Percentiles rank a stretch among this genome's conserved stretches.
These are phyloP conservation scores for Colaptes auratus DNA, from an alignment of 2,113 vertebrate genomes.

Conservation along the genomic window DNA sequence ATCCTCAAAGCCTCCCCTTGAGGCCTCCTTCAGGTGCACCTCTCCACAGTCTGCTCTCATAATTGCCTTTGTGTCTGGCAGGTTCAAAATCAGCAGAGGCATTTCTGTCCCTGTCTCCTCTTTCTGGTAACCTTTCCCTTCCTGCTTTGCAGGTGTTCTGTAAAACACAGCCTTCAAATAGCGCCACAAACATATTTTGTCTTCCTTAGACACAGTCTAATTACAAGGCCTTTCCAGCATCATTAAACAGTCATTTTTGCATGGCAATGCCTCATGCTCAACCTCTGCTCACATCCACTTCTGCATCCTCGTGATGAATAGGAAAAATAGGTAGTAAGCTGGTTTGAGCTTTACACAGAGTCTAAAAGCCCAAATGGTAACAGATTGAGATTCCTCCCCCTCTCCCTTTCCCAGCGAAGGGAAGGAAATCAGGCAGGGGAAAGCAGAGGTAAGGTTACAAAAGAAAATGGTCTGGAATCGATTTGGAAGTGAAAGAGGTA, in stretches of 20 bases:
- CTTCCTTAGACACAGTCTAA: background rate
- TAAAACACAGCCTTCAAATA: slow-evolving; percentile 4
- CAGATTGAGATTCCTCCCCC: too few species aligned
- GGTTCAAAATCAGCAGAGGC: slow-evolving; percentile 4
- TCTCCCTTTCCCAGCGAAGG: too few species aligned
- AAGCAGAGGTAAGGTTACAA: too few species aligned
- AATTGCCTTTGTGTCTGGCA: slow-evolving; percentile 49
- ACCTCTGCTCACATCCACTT: background rate
- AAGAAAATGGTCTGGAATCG: too few species aligned
- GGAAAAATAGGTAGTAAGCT: background rate
- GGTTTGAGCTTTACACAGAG: too few species aligned
- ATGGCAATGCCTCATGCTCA: background rate
- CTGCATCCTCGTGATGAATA: background rate
- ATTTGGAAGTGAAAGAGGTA: too few species aligned
- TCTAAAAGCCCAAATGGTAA: too few species aligned
- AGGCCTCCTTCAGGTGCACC: background rate
- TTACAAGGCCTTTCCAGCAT: background rate
- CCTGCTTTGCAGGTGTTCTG: background rate
- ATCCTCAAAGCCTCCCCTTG: slow-evolving; percentile 1
- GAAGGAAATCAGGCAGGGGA: too few species aligned
- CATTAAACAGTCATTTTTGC: background rate
- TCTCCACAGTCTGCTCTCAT: slow-evolving; percentile 25
- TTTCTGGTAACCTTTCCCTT: background rate
- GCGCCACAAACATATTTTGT: background rate
- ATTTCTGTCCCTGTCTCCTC: background rate